Evolutionary conservation across 2,888 invertebrate species (phyloP).

Genomic region (Tachystola acroxantha): DNA sequence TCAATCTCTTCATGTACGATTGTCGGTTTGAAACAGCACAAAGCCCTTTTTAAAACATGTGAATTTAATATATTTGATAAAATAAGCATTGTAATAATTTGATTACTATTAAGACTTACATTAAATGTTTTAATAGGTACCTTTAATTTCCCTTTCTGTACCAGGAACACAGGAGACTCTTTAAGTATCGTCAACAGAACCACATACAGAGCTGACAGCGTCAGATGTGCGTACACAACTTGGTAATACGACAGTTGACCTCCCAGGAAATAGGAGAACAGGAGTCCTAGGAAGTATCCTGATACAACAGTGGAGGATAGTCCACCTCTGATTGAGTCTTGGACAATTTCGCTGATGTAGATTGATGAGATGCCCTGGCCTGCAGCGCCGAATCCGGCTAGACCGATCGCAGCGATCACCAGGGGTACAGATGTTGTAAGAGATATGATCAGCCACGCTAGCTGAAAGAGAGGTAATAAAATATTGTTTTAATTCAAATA

Average conservation of each 20-base stretch:
- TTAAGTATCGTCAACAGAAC: slow-evolving; percentile 30
- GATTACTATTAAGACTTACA: no score
- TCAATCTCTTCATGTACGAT: no score
- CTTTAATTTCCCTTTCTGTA: slow-evolving; percentile 40
- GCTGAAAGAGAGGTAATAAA: slow-evolving; percentile 33
- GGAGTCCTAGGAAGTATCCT: slow-evolving; percentile 48
- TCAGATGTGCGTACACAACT: slow-evolving; percentile 35
- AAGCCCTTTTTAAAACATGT: no score
- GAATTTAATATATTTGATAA: no score
- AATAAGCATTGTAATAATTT: no score
- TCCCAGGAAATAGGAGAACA: slow-evolving; percentile 49
- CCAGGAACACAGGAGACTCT: slow-evolving; percentile 47
- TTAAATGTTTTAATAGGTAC: no score
- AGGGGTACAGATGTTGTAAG: slow-evolving; percentile 38
- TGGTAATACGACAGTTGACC: slow-evolving; percentile 46
- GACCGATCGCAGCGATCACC: slow-evolving; percentile 36
- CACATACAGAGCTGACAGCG: slow-evolving; percentile 32
- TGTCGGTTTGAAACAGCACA: no score
- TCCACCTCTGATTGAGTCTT: slow-evolving; percentile 58
- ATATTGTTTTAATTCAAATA: not conserved
- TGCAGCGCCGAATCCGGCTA: slow-evolving; percentile 53
- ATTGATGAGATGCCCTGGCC: slow-evolving; percentile 58
- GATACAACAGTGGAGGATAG: slow-evolving; percentile 47
- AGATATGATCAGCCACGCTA: slow-evolving; percentile 52
- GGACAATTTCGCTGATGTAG: slow-evolving; percentile 56